Conservation (phyloP, 2,113 vertebrate species). For the Oncorhynchus clarkii region DNA sequence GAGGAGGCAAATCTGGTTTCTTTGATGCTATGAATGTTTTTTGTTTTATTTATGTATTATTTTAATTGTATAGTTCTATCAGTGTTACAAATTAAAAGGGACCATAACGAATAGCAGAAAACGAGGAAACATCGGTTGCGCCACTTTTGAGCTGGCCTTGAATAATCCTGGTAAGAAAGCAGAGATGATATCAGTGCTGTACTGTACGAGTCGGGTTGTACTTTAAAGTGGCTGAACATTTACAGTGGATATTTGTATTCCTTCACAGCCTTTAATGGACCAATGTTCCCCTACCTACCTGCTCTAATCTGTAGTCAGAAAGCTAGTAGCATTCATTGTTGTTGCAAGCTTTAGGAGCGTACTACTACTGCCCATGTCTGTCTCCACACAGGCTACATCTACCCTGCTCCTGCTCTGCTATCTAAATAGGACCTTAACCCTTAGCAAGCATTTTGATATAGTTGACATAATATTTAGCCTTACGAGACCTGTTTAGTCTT, state of each 20-base stretch:
- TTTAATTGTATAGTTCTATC: constrained; percentile 8
- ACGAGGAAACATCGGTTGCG: constrained; percentile 19
- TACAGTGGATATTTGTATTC: constrained; percentile 52
- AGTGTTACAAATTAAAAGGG: constrained; percentile 40
- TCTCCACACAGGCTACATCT: not conserved
- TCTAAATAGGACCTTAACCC: constrained; percentile 29
- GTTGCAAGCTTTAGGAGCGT: constrained; percentile 15
- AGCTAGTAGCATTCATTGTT: constrained; percentile 25
- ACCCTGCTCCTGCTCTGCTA: constrained; percentile 21
- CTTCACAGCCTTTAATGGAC: constrained; percentile 62
- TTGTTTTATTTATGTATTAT: not conserved
- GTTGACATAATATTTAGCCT: constrained; percentile 70
- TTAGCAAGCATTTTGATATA: constrained; percentile 48
- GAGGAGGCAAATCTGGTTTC: constrained; percentile 15
- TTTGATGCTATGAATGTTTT: constrained; percentile 32
- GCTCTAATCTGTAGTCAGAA: constrained; percentile 50
- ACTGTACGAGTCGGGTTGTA: constrained; percentile 9
- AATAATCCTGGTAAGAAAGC: constrained; percentile 33
- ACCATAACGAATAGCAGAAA: constrained; percentile 17
- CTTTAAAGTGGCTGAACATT: constrained; percentile 47
- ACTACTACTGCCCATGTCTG: constrained; percentile 4
- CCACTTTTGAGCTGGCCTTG: constrained; percentile 45
- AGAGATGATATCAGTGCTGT: constrained; percentile 24
- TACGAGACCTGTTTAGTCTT: constrained; percentile 75
- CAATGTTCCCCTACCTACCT: constrained; percentile 37